These are phyloP conservation scores for Euleptes europaea DNA, from an alignment of 2,113 vertebrate genomes.

Conservation along the genomic window DNA sequence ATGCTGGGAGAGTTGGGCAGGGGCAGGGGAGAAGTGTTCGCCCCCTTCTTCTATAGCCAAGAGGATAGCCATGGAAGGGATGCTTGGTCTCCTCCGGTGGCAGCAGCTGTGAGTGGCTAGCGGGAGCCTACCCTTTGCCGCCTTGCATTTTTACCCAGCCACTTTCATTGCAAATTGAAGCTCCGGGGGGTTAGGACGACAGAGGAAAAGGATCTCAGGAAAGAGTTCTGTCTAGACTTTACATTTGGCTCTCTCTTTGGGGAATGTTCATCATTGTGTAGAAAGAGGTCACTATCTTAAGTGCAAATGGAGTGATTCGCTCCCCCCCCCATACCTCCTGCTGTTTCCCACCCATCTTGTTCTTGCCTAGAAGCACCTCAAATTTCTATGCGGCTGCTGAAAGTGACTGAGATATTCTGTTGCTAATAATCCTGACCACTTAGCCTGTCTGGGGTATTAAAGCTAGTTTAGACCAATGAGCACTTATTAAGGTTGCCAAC, in stretches of 20 bases:
- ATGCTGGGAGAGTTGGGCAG: neutral
- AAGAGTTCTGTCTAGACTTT: slow-evolving; percentile 50
- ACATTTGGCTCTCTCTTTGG: slow-evolving; percentile 44
- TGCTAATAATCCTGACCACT: neutral
- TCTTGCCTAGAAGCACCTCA: slow-evolving; percentile 44
- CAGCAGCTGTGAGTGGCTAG: neutral
- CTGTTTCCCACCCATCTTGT: slow-evolving; percentile 38
- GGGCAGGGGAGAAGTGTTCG: fast-evolving
- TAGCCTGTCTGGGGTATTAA: neutral
- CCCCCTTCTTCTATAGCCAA: slow-evolving; percentile 27
- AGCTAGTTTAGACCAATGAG: neutral
- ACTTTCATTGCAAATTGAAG: slow-evolving; percentile 45
- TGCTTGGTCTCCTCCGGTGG: slow-evolving; percentile 27
- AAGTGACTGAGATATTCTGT: neutral
- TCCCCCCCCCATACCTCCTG: slow-evolving; percentile 8
- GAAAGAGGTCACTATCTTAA: slow-evolving; percentile 48
- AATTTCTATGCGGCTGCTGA: slow-evolving; percentile 3
- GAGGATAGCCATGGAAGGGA: slow-evolving; percentile 22
- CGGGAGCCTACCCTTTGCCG: slow-evolving; percentile 20
- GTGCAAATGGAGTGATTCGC: slow-evolving; percentile 37
- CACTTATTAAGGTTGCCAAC: too few relatives aligned
- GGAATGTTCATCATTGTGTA: fast-evolving
- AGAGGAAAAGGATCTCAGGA: neutral
- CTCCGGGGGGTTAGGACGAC: slow-evolving; percentile 35
- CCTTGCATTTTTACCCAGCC: slow-evolving; percentile 13